Base-by-base conservation (phyloP, 37 sponge, comb jelly and placozoan species). In the Cliona cf. orientalis region DNA sequence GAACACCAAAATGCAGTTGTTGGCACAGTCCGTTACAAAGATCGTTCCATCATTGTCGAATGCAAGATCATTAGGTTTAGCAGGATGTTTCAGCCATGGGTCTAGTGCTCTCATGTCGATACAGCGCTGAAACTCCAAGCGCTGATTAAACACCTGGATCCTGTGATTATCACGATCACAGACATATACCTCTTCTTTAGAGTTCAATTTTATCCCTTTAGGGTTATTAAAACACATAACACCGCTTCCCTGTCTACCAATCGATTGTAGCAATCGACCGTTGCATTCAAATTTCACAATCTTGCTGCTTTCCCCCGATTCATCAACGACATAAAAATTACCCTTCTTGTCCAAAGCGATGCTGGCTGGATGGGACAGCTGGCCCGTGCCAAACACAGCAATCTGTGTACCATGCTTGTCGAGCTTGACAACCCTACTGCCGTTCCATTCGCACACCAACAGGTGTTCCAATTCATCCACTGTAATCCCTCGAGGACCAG, bases 141-240 rank as follows among this genome's bases (percentile, higher is more conserved):
- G 11, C 1, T 21, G 26, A 37, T 53, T 43, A 55, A 71, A 80
- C 11, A 80, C 72, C 36, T 80, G 81, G 19, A 80, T 55, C 0
- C 81, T 71, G n/a, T 70, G 71, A 32, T 80, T 80, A 42, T 58
- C 53, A 3, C 58, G 36, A 25, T 80, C 81, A 31, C 81, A 80
- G 6, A 80, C 81, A 11, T 37, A 80, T 1, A 80, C 71, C 42
- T 70, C 72, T 29, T 7, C 34, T n/a, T 26, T n/a, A n/a, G n/a
- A n/a, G n/a, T n/a, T n/a, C n/a, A n/a, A n/a, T n/a, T n/a, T n/a
- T n/a, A n/a, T n/a, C n/a, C n/a, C n/a, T n/a, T n/a, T n/a, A 3
- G 81, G 81, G 32, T 33, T 69, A 6, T 71, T 14, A 37, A 80
- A 80, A 11, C 70, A 23, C 14, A 58, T 41, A n/a, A 46, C 60